Evolutionary conservation across 1,140 invertebrate species (phyloP).

Genomic region (Leptinotarsa defecta): DNA sequence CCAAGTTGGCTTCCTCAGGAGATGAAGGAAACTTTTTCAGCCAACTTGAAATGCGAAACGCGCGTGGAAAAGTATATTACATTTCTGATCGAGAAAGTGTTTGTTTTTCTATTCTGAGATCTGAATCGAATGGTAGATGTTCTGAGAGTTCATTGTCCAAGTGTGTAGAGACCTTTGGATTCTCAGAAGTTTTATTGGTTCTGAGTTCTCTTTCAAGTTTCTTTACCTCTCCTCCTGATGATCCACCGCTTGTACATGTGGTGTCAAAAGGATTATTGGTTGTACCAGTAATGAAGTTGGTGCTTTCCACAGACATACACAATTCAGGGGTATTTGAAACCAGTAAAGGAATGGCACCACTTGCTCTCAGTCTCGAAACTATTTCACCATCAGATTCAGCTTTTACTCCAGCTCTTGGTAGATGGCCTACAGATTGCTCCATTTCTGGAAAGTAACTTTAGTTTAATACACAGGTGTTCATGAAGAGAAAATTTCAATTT

Average conservation of each 20-base stretch:
- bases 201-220: no score
- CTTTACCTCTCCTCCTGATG: slow-evolving; percentile 74
- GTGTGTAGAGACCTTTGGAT: no score
- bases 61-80: no score
- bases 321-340: slow-evolving; percentile 91
- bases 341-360: slow-evolving; percentile 81
- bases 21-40: no score
- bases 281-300: slow-evolving; percentile 83
- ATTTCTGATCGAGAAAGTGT: no score
- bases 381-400: slow-evolving; percentile 73
- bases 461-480: no score
- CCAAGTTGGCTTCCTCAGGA: no score
- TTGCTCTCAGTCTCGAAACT: slow-evolving; percentile 69
- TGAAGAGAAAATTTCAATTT: no score
- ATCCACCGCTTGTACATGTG: slow-evolving; percentile 75
- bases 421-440: neutral
- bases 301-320: slow-evolving; percentile 86
- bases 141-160: no score
- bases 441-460: neutral
- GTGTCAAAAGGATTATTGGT: slow-evolving; percentile 89
- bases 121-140: no score
- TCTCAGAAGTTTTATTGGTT: neutral
- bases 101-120: no score
- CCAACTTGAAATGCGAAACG: no score
- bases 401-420: slow-evolving; percentile 56